These are phyloP conservation scores for Astreopora myriophthalma DNA, from an alignment of 64 coral and sea anemone species.

Conservation along the genomic window DNA sequence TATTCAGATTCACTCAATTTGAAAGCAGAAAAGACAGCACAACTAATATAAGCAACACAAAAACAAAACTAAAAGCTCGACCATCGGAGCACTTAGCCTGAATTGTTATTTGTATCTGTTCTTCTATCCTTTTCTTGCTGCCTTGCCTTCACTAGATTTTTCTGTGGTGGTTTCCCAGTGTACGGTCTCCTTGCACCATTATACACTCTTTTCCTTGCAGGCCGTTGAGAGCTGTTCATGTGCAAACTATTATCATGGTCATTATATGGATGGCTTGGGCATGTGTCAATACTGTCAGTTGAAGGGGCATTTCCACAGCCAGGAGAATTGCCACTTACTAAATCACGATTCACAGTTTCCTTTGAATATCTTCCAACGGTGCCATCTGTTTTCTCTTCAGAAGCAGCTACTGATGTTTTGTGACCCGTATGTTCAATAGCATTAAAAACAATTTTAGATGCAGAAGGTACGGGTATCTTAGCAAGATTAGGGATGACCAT, in stretches of 20 bases:
- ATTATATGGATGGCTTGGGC: background rate
- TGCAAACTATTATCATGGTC: background rate
- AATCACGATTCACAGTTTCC: background rate
- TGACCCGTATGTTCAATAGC: background rate
- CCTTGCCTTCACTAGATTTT: background rate
- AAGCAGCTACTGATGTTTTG: background rate
- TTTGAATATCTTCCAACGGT: background rate
- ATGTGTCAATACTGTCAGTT: background rate
- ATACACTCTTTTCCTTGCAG: background rate
- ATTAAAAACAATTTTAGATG: background rate
- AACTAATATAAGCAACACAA: background rate
- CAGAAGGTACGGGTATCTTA: background rate
- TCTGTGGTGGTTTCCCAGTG: background rate
- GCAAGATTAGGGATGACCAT: background rate
- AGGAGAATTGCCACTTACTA: background rate
- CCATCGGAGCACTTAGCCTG: background rate
- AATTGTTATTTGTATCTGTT: slow-evolving; percentile 10
- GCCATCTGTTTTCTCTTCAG: background rate
- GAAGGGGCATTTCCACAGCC: background rate
- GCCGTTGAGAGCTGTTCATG: background rate
- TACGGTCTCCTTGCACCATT: background rate
- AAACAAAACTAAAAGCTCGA: too few species aligned
- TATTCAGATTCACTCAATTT: too few species aligned
- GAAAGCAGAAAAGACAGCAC: too few species aligned
- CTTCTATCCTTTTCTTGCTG: background rate